These are phyloP conservation scores for Anhinga anhinga DNA, from an alignment of 2,113 vertebrate species.

Conservation along the genomic window DNA sequence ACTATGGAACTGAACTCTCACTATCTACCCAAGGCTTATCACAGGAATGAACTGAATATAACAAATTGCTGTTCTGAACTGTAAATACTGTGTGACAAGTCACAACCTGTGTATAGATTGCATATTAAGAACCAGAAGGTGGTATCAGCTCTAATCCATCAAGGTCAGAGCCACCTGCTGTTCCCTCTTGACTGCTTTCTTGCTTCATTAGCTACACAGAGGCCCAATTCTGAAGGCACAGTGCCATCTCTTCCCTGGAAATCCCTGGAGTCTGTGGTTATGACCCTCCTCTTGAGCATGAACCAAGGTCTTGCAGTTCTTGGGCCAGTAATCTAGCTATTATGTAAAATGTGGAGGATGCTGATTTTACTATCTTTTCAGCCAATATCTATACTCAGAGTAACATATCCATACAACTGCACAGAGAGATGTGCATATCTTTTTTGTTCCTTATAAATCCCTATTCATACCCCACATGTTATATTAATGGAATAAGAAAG, in stretches of 20 bases:
- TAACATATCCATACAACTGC: neutral
- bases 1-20: neutral
- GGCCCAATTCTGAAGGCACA: neutral
- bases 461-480: neutral
- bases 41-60: neutral
- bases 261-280: neutral
- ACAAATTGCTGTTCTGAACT: neutral
- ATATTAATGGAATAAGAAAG: neutral
- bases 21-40: neutral
- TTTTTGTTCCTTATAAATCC: neutral
- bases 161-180: neutral
- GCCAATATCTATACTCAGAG: neutral
- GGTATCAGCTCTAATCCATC: neutral
- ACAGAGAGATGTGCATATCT: neutral
- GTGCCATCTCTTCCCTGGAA: neutral
- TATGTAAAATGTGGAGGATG: neutral
- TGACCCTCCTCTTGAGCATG: neutral
- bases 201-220: neutral
- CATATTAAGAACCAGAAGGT: neutral
- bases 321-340: neutral
- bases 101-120: neutral
- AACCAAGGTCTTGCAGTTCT: neutral
- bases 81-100: neutral
- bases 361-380: neutral
- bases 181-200: neutral